Evolutionary conservation across 2,888 invertebrate genomes (phyloP).

Genomic region (Eupithecia exiguata): DNA sequence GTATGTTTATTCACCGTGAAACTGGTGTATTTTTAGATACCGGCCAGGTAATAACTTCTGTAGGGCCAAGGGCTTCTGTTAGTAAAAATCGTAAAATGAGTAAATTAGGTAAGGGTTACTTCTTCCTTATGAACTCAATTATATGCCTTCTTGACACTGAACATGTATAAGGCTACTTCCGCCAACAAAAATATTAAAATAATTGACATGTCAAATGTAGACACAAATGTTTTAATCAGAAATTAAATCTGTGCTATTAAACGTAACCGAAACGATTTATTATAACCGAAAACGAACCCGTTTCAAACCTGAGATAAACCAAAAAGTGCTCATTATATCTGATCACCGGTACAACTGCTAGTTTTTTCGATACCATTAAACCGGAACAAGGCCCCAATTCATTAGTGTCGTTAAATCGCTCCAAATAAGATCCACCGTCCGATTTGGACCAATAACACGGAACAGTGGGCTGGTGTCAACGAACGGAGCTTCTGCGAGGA

Average conservation of each 20-base stretch:
- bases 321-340: slow-evolving; percentile 5
- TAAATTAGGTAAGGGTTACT: slow-evolving; percentile 8
- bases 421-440: slow-evolving; percentile 59
- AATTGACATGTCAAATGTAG: background rate
- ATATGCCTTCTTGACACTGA: background rate
- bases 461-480: slow-evolving; percentile 68
- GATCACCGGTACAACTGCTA: slow-evolving; percentile 15
- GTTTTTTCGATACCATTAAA: slow-evolving; percentile 30
- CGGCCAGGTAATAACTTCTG: slow-evolving; percentile 73
- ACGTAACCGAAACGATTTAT: background rate
- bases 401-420: slow-evolving; percentile 46
- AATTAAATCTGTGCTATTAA: background rate
- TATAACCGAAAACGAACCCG: background rate
- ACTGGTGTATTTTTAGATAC: slow-evolving; percentile 77
- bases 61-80: slow-evolving; percentile 73
- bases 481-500: slow-evolving; percentile 51
- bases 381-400: slow-evolving; percentile 41
- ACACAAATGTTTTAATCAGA: background rate
- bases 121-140: background rate
- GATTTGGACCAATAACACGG: slow-evolving; percentile 76
- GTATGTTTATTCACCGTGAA: slow-evolving; percentile 77
- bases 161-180: background rate
- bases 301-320: background rate
- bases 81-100: slow-evolving; percentile 45
- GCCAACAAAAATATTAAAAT: background rate